Evolutionary conservation across 2,113 vertebrate species (phyloP), one percentile per base, ranked within the genome.

Genomic region (Platichthys flesus): DNA sequence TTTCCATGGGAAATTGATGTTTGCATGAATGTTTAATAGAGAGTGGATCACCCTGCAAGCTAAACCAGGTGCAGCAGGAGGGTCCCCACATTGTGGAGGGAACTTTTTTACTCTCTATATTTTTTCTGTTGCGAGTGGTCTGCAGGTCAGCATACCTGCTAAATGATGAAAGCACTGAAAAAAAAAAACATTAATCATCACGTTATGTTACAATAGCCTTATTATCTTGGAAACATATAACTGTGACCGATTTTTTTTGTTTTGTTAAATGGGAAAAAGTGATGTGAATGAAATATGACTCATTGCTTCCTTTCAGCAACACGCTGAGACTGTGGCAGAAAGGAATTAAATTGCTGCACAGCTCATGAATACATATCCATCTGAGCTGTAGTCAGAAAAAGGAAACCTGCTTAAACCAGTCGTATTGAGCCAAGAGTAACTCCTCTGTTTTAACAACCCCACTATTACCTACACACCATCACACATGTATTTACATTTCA

Each of bases 1-100:
- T 81, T 76, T 79, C 40, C 20, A 71, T 77, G 77, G 65, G 68
- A 79, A 85, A 79, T 51, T 6, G 63, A 76, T 87, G 66, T 88
- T 65, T 51, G 59, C 16, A 64, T 90, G 51, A 84, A 87, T 75
- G 57, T 83, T 85, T 81, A 77, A 87, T 73, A 54, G 14, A 51
- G 40, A 79, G 28, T 63, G 63, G 60, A 42, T n/a, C 15, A 56
- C 70, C 47, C 45, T 66, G 59, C 26, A 77, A 68, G 59, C 63
- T 67, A 56, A 79, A 71, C 24, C 52, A 85, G 66, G 57, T 83
- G 69, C 58, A 72, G 56, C 58, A 54, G 37, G 18, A 61, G 58
- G 55, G 14, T 24, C 49, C 42, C 55, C 60, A 35, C 45, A 13
- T 4, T 15, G 16, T 42, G 47, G 24, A 31, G 31, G 31, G 31